Conservation (phyloP, 2,797 vertebrate genomes). For the Periophthalmus magnuspinnatus region DNA sequence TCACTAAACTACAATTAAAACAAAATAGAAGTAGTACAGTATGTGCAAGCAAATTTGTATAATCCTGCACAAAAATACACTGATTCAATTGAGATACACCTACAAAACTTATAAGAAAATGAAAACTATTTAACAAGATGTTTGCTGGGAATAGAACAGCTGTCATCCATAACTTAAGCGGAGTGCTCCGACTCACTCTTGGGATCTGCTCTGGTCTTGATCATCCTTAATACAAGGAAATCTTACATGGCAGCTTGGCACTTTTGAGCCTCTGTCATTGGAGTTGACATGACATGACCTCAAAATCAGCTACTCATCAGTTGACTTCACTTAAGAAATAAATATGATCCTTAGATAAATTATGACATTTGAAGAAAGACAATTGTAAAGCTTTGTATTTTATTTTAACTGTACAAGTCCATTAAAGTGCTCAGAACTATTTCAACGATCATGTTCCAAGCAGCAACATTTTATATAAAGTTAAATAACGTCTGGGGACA, state of each 20-base stretch:
- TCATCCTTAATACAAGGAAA: conserved; percentile 59
- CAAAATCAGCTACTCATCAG: conserved; percentile 15
- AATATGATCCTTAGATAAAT: conserved; percentile 12
- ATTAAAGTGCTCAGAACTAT: background rate
- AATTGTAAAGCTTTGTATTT: background rate
- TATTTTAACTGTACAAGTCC: conserved; percentile 4
- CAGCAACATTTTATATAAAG: background rate
- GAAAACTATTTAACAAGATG: background rate
- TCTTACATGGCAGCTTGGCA: conserved; percentile 58
- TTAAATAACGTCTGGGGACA: background rate
- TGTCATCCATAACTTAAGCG: conserved; percentile 27
- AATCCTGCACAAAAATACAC: background rate
- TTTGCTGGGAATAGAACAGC: conserved; percentile 11
- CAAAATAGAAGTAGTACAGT: background rate
- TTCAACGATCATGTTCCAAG: background rate
- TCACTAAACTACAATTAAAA: background rate
- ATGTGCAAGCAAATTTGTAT: background rate
- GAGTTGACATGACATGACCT: conserved; percentile 34
- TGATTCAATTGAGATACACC: background rate
- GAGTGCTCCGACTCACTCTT: conserved; percentile 28
- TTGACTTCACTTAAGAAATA: conserved; percentile 18
- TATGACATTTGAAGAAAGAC: background rate
- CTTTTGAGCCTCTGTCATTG: conserved; percentile 21
- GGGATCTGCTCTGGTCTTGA: conserved; percentile 54
- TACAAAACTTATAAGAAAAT: background rate